These are phyloP conservation scores for Dendropsophus ebraccatus DNA, from an alignment of 2,113 vertebrate species.

Conservation along the genomic window DNA sequence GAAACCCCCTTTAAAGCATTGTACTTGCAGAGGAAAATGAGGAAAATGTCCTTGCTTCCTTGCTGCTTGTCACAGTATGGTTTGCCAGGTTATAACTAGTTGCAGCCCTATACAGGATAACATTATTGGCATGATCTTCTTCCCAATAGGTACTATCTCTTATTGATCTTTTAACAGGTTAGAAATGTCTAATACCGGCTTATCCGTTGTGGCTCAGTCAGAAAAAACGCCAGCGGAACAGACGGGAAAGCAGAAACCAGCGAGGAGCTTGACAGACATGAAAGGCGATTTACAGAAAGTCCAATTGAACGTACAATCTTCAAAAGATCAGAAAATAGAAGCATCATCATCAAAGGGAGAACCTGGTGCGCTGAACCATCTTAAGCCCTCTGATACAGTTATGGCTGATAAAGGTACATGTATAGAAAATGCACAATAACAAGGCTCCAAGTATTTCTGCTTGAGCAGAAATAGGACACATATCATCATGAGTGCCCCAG, in stretches of 20 bases:
- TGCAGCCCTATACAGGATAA: background rate
- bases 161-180: conserved; percentile 16
- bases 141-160: background rate
- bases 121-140: background rate
- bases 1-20: no score
- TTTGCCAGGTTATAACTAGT: background rate
- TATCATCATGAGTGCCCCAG: background rate
- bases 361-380: background rate
- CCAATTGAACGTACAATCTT: background rate
- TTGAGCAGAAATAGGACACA: background rate
- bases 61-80: background rate
- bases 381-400: background rate
- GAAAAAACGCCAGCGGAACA: background rate
- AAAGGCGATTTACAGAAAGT: conserved; percentile 8
- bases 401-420: background rate
- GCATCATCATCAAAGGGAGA: conserved; percentile 1
- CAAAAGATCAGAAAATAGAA: conserved; percentile 22
- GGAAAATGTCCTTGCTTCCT: no score
- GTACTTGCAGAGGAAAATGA: no score
- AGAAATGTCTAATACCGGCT: background rate
- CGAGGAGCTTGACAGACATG: background rate
- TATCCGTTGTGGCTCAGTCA: background rate
- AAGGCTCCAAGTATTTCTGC: background rate
- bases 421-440: background rate
- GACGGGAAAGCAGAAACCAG: background rate